phyloP scores from a whole-genome alignment of 2,113 vertebrate genomes.

The Scomber japonicus region DNA sequence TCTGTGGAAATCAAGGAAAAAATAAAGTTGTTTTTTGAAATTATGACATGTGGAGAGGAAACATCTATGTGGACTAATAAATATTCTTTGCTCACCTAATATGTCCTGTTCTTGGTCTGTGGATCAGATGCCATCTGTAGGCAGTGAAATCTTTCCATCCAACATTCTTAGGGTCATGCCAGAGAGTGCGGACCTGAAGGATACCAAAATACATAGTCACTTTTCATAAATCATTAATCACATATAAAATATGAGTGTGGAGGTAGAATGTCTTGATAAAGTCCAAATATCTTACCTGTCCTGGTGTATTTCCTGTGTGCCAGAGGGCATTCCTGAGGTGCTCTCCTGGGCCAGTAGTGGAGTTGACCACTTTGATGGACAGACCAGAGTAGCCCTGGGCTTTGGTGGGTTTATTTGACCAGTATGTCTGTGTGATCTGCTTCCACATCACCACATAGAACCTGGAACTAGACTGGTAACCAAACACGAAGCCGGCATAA shows the following conservation, averaged over 20 bases:
- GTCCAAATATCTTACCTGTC: slow-evolving; percentile 88
- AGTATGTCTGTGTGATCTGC: slow-evolving; percentile 98
- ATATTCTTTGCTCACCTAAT: slow-evolving; percentile 87
- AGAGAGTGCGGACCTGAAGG: slow-evolving; percentile 93
- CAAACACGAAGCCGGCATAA: slow-evolving; percentile 98
- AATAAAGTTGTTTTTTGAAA: neutral
- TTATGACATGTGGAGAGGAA: neutral
- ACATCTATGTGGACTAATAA: neutral
- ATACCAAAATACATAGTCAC: neutral
- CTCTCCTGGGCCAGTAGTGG: slow-evolving; percentile 96
- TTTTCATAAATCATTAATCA: neutral
- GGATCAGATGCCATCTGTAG: slow-evolving; percentile 98
- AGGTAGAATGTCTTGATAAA: neutral
- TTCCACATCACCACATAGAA: slow-evolving; percentile 99
- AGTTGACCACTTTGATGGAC: slow-evolving; percentile 98
- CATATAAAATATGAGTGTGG: neutral
- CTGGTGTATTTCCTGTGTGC: slow-evolving; percentile 97
- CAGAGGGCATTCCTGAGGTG: slow-evolving; percentile 98
- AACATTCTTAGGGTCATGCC: slow-evolving; percentile 97
- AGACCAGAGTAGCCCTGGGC: slow-evolving; percentile 98
- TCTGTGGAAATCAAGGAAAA: slow-evolving; percentile 76
- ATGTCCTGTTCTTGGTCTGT: slow-evolving; percentile 96
- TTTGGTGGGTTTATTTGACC: slow-evolving; percentile 94
- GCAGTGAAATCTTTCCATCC: slow-evolving; percentile 99
- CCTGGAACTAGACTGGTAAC: slow-evolving; percentile 98